A percentile compares a stretch with the other conserved stretches of the same genome.
phyloP scores from a whole-genome alignment of 2,888 invertebrate genomes.

The Drosophila koepferae region DNA sequence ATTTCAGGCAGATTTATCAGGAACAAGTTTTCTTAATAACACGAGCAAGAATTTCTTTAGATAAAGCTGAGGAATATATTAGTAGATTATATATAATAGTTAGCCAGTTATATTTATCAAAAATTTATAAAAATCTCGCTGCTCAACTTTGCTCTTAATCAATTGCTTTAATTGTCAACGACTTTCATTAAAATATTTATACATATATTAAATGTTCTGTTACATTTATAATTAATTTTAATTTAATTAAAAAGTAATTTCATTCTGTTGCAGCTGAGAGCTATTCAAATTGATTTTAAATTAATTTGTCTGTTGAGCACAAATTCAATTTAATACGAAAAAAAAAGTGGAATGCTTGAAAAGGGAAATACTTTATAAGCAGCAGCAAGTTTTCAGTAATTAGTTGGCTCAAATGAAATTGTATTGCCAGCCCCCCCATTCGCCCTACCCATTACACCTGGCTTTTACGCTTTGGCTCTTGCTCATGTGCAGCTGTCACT shows the following conservation, averaged over 20 bases:
- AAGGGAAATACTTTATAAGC: slow-evolving; percentile 37
- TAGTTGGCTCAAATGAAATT: slow-evolving; percentile 62
- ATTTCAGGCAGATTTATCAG: background rate
- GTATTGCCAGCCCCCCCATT: slow-evolving; percentile 5
- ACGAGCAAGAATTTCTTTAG: background rate
- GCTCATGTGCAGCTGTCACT: slow-evolving; percentile 73
- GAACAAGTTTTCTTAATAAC: background rate
- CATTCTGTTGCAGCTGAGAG: background rate
- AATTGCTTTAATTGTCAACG: slow-evolving; percentile 9
- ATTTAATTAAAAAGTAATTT: slow-evolving; percentile 17
- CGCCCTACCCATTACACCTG: background rate
- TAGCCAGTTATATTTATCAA: no score
- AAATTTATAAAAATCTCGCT: background rate
- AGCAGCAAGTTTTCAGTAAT: slow-evolving; percentile 62
- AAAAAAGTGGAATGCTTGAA: background rate
- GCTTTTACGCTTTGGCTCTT: slow-evolving; percentile 29
- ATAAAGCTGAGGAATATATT: background rate
- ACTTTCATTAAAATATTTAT: slow-evolving; percentile 3
- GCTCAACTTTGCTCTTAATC: background rate
- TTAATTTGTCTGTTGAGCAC: slow-evolving; percentile 6
- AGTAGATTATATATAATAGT: background rate
- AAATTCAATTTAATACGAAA: background rate
- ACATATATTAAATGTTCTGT: background rate
- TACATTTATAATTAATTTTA: slow-evolving; percentile 12
- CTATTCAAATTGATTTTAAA: slow-evolving; percentile 10